Evolutionary conservation across 2,888 invertebrate species (phyloP).

Genomic region (Rhaphigaster nebulosa): DNA sequence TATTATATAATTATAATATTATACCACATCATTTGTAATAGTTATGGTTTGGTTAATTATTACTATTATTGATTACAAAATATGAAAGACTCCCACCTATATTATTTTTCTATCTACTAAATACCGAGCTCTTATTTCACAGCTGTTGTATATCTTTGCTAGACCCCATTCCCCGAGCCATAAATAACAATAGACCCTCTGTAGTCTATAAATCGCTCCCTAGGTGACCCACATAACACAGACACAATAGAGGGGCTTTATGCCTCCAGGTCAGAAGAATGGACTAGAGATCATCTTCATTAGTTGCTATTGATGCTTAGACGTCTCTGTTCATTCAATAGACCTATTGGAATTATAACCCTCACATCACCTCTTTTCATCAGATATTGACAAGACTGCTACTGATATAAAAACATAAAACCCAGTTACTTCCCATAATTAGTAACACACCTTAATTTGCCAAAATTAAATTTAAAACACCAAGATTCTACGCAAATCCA

Average conservation of each 20-base stretch:
- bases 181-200: not conserved
- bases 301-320: not conserved
- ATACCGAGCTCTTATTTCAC: not conserved
- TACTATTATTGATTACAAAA: too few relatives aligned
- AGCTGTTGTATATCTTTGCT: too few relatives aligned
- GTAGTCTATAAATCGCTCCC: not conserved
- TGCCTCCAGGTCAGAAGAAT: not conserved
- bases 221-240: not conserved
- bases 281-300: constrained; percentile 7
- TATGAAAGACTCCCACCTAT: too few relatives aligned
- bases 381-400: not conserved
- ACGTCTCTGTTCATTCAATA: not conserved
- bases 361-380: not conserved
- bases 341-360: not conserved
- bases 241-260: not conserved
- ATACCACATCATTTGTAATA: too few relatives aligned
- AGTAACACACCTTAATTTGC: too few relatives aligned
- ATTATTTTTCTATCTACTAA: too few relatives aligned
- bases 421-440: too few relatives aligned
- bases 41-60: too few relatives aligned
- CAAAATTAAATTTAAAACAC: too few relatives aligned
- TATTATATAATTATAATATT: too few relatives aligned
- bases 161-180: not conserved
- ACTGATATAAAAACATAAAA: not conserved
- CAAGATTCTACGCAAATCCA: too few relatives aligned